phyloP scores from a whole-genome alignment of 2,888 invertebrate species.

The Alsophila aescularia region DNA sequence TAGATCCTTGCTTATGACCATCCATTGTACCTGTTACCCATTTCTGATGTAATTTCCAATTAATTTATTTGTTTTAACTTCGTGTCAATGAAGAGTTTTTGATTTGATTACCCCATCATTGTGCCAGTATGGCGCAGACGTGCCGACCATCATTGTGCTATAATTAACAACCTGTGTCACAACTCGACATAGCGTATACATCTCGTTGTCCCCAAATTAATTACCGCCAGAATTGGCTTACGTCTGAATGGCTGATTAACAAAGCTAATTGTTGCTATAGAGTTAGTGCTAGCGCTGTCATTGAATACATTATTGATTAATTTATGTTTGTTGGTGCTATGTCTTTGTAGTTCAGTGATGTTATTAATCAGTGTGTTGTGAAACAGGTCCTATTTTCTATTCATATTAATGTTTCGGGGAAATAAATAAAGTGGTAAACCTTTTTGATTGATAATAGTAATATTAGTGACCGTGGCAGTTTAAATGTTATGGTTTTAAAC shows the following conservation, averaged over 20 bases:
- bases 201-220: constrained; percentile 10
- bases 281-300: constrained; percentile 4
- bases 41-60: too few species aligned
- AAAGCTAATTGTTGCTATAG: constrained; percentile 20
- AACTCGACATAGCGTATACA: neutral
- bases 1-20: too few species aligned
- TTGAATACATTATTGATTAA: constrained; percentile 12
- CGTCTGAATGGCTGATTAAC: constrained; percentile 9
- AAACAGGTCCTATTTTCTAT: neutral
- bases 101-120: too few species aligned
- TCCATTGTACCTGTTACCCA: too few species aligned
- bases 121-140: too few species aligned
- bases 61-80: too few species aligned
- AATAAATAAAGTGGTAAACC: too few species aligned
- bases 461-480: too few species aligned
- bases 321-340: neutral
- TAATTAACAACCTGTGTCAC: constrained; percentile 4
- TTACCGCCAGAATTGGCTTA: constrained; percentile 9
- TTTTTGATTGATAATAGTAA: too few species aligned
- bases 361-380: neutral
- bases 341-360: neutral
- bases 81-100: too few species aligned
- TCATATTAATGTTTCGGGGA: too few species aligned
- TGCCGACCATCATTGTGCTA: neutral
- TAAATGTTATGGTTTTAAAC: too few species aligned